Base-by-base conservation (phyloP, 2,797 vertebrate species). In the Choloepus didactylus region DNA sequence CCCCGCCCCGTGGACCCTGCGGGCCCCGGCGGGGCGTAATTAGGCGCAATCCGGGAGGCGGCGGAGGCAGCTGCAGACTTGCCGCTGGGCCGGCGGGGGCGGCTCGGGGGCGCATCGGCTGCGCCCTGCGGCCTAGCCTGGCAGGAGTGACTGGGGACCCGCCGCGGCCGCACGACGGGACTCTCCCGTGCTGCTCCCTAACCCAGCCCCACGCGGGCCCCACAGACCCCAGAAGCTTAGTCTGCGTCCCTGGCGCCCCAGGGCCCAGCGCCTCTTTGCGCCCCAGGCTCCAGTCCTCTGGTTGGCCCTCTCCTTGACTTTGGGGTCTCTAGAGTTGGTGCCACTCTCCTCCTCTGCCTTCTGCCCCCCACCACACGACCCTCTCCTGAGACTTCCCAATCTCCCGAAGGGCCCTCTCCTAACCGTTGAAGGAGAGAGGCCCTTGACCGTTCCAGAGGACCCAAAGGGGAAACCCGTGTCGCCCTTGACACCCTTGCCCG, bases 41-140 rank as follows among this genome's bases (percentile, higher is more conserved):
- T 73, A 95, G 93, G 76, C 7, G 62, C 87, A 44, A 49, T 75
- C 77, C n/a, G 7, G 77, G 89, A 54, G 89, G 87, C 82, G 60
- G 84, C 60, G 12, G 82, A 46, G 82, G 89, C 95, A 77, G 83
- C 87, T 31, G 93, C 56, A 79, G 59, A 66, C 35, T 27, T 38
- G 21, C 23, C 27, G 16, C 15, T 41, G 49, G 73, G 46, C 46
- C n/a, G 7, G 59, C n/a, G 6, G 56, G 5, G 62, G 49, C 25
- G 15, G 19, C 19, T 38, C 0, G 11, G 31, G 2, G 21, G 69
- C 9, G 9, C 69, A 27, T 44, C 56, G 41, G 79, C 7, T n/a
- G 5, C 80, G 15, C 80, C 62, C 27, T 41, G 38, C 8, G 15
- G 27, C 59, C 41, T 5, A 31, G 69, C n/a, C 29, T 5, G 41